Evolutionary conservation across 2,113 vertebrate species (phyloP), one percentile per base, ranked within the genome.

Genomic region (Corythaixoides concolor): DNA sequence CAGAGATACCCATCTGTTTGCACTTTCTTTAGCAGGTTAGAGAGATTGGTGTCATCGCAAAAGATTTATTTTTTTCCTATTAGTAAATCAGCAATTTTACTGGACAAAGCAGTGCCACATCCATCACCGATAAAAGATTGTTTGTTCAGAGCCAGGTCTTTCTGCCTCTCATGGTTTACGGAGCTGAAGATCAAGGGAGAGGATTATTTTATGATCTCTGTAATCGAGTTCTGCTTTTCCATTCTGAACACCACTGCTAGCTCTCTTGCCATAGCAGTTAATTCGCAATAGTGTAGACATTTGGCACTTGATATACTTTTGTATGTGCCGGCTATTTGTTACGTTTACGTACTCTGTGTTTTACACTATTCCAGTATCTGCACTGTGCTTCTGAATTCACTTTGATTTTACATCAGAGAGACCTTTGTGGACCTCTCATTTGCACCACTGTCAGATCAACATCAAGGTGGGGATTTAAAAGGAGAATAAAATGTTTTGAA

Each of bases 61-160:
- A 92, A 81, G 86, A 96, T 94, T 95, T 97, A 80, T 92, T 94
- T 86, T 92, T 95, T 87, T 76, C 45, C 88, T 84, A 81, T 95
- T 97, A 95, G 83, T 92, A 95, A 94, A 97, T 95, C 93, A 96
- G 80, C 88, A 81, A 84, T 90, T 96, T 95, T 84, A 86, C 68
- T 89, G 92, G 88, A 96, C 96, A 94, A 94, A 95, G 80, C 73
- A 64, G 49, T 16, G 73, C 64, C 62, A 19, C 69, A 94, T 97
- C 83, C 76, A 68, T 96, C 95, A 89, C 56, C 0, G 0, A 68
- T 72, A 85, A 92, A 75, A 60, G 80, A 89, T 45, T 53, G 88
- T 68, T 86, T 92, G 80, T 67, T 92, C 92, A 78, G 72, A 93
- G 83, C 37, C 75, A 37, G 75, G 16, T 70, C 73, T 56, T 81